These are phyloP conservation scores for Salvator merianae DNA, from an alignment of 2,113 vertebrate genomes.

Conservation along the genomic window DNA sequence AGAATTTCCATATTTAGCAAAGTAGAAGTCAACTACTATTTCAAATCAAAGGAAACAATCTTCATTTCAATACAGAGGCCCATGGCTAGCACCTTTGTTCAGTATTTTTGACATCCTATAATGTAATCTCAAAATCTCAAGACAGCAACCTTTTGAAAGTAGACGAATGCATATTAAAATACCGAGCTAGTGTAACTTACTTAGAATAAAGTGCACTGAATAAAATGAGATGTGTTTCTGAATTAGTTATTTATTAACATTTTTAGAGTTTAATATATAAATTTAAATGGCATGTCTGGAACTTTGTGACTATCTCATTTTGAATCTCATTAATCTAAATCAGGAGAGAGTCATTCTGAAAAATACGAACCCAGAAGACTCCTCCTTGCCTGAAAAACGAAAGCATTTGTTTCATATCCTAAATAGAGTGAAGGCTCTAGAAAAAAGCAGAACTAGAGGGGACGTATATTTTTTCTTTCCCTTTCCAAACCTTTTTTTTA, in stretches of 20 bases:
- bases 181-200: not conserved
- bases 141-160: not conserved
- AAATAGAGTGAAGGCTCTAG: no score
- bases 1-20: not conserved
- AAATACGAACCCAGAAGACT: not conserved
- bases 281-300: not conserved
- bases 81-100: not conserved
- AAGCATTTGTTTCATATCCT: no score
- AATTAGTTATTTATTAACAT: not conserved
- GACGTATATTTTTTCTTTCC: no score
- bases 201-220: not conserved
- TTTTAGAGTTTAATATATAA: not conserved
- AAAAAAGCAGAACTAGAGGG: no score
- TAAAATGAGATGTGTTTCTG: not conserved
- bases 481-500: no score
- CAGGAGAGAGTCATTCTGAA: not conserved
- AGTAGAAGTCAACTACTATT: slow-evolving; percentile 4
- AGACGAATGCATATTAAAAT: not conserved
- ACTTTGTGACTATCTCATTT: not conserved
- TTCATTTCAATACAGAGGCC: not conserved
- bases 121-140: not conserved
- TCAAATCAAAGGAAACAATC: not conserved
- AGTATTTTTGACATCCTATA: not conserved
- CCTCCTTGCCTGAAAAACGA: no score
- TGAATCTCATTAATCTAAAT: not conserved